Evolutionary conservation across 2,113 vertebrate species (phyloP), one percentile per base, ranked within the genome.

Genomic region (Leptobrachium leishanense): DNA sequence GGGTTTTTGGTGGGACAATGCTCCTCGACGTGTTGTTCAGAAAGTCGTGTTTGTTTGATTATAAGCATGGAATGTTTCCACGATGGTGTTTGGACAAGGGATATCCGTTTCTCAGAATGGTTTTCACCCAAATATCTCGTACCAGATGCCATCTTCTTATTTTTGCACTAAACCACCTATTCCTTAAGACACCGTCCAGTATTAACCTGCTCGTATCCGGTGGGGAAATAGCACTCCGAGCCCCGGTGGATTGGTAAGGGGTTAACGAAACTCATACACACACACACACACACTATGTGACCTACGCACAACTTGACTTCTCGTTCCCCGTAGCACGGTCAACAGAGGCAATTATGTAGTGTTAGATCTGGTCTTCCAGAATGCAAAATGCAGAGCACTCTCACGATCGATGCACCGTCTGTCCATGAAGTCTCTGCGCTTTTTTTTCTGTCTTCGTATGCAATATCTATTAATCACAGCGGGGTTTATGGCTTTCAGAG

Each of bases 111-210:
- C 67, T 59, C 41, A 43, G 40, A 10, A 31, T 9, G 2, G 2
- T 65, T 15, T 31, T 72, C 4, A 72, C 66, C 63, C 39, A 31
- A 1, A 15, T 55, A 68, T 74, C 82, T 82, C 11, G 9, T 42
- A 82, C 69, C 43, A 79, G 83, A 62, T 53, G 44, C 55, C 82
- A 57, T 70, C 54, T 64, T 42, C 20, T 76, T 64, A 83, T 79
- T 73, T 53, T 73, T 53, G 7, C 43, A 72, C 12, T 43, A 42
- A 74, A 74, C 71, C 71, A 40, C 63, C 41, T 20, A n/a, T 74
- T 74, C 78, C 72, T 68, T 81, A 81, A 74, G 74, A 11, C 43
- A 2, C 67, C n/a, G 2, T 31, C 20, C 20, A 50, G 41, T 74
- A 41, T 74, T 74, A 65, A 67, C 46, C 63, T 54, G 53, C 71